Conservation (phyloP, 2,113 vertebrate species). For the Cisticola juncidis region DNA sequence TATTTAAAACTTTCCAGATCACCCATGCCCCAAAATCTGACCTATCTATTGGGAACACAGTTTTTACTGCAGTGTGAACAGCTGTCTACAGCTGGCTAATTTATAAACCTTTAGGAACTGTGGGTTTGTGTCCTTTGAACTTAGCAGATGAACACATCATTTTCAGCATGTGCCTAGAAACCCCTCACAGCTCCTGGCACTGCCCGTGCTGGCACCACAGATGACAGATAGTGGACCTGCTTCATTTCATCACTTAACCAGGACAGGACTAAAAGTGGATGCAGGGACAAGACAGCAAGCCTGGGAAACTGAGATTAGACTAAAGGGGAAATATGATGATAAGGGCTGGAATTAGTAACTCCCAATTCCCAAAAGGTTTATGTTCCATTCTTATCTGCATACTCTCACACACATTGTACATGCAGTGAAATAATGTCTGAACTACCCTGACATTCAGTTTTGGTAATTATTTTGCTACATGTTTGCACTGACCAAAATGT, state of each 20-base stretch:
- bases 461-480: background rate
- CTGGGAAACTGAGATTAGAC: background rate
- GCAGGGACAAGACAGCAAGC: background rate
- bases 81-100: background rate
- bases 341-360: conserved; percentile 30
- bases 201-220: background rate
- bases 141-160: background rate
- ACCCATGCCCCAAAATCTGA: background rate
- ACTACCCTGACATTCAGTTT: background rate
- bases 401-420: background rate
- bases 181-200: background rate
- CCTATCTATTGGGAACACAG: background rate
- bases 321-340: background rate
- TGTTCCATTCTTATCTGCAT: background rate
- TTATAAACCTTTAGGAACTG: background rate
- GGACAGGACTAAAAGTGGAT: background rate
- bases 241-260: background rate
- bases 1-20: background rate
- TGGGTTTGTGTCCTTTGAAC: background rate
- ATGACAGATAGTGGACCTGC: background rate
- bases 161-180: background rate
- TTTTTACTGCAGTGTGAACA: background rate
- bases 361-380: background rate
- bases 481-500: background rate
- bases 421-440: background rate